Conservation (phyloP, 1,140 invertebrate species). For the Wiebesia pumilae region DNA sequence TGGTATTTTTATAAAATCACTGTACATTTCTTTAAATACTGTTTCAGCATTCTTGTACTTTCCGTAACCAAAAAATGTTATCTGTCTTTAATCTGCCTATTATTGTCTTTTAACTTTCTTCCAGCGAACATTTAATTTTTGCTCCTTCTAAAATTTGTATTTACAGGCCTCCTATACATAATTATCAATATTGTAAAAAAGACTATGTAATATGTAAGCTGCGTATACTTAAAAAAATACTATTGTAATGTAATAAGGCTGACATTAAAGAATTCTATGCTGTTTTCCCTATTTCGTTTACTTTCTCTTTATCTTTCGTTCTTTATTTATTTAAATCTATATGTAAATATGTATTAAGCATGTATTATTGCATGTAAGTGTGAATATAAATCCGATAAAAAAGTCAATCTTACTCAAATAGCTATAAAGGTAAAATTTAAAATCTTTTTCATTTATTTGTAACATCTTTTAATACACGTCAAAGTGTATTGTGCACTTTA, state of each 20-base stretch:
- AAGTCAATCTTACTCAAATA: neutral
- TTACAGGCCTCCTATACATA: neutral
- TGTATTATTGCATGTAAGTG: neutral
- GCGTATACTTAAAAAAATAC: slow-evolving; percentile 71
- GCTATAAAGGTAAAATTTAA: neutral
- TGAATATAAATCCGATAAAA: neutral
- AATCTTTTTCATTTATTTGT: neutral
- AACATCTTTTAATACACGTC: too few relatives aligned
- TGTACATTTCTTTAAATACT: slow-evolving; percentile 2
- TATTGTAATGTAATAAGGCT: slow-evolving; percentile 68
- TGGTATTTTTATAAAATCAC: neutral
- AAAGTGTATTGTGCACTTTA: too few relatives aligned
- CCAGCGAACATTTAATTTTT: slow-evolving; percentile 11
- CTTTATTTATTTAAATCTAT: neutral
- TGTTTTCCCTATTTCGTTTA: slow-evolving; percentile 59
- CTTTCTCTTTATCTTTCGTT: slow-evolving; percentile 44
- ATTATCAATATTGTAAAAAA: slow-evolving; percentile 32
- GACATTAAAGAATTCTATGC: slow-evolving; percentile 67
- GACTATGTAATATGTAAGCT: slow-evolving; percentile 64
- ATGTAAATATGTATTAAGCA: neutral
- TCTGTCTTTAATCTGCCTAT: neutral
- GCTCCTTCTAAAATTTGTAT: neutral
- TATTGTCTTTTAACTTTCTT: slow-evolving; percentile 4
- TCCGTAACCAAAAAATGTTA: neutral
- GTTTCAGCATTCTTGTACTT: neutral